These are phyloP conservation scores for Mycteria americana DNA, from an alignment of 2,797 vertebrate genomes.

Conservation along the genomic window DNA sequence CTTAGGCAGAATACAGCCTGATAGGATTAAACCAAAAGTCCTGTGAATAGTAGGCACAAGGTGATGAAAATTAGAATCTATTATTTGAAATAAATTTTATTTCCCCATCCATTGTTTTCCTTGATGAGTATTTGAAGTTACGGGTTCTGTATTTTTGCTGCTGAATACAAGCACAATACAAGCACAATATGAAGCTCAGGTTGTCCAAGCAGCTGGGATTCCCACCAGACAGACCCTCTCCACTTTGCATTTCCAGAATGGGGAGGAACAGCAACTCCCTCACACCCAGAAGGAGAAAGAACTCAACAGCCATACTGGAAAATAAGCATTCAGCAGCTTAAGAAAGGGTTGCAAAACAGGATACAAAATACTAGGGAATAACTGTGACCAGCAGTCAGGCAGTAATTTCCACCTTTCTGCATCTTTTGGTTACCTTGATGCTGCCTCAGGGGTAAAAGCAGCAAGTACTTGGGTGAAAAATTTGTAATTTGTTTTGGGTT, in stretches of 20 bases:
- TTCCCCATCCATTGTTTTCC: background rate
- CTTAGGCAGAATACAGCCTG: background rate
- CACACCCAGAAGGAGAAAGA: background rate
- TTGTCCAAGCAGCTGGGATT: background rate
- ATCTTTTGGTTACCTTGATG: background rate
- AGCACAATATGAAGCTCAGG: background rate
- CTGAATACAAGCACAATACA: background rate
- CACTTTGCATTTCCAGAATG: background rate
- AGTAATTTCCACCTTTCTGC: background rate
- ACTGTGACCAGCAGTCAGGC: background rate
- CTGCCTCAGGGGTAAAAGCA: background rate
- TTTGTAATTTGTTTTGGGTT: background rate
- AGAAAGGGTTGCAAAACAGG: background rate
- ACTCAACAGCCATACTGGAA: background rate
- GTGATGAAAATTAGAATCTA: background rate
- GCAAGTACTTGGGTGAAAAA: background rate
- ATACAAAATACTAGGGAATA: background rate
- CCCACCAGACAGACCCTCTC: background rate
- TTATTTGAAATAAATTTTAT: background rate
- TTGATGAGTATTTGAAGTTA: background rate
- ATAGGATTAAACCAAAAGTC: background rate
- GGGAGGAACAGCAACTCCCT: background rate
- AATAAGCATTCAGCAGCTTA: background rate
- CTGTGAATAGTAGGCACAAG: background rate
- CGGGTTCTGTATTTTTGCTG: background rate